These are phyloP conservation scores for Takifugu ocellatus DNA, from an alignment of 2,797 vertebrate species.

Conservation along the genomic window DNA sequence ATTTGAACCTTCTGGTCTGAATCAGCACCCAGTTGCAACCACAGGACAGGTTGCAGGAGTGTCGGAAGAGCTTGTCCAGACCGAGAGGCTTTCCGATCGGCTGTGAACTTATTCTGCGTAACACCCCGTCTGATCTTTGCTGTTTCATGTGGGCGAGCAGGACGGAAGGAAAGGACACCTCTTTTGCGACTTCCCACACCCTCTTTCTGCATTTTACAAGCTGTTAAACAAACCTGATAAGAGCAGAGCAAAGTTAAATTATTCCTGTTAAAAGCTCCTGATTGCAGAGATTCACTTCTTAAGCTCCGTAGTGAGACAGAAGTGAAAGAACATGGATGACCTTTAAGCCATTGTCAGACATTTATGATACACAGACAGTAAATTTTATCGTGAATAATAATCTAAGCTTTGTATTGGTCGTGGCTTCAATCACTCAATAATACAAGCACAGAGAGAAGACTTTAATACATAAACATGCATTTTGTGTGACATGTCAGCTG, in stretches of 20 bases:
- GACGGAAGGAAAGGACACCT: slow-evolving; percentile 65
- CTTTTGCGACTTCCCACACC: slow-evolving; percentile 60
- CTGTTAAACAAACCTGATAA: slow-evolving; percentile 48
- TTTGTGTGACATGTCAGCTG: too few relatives aligned
- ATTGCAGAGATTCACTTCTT: too few relatives aligned
- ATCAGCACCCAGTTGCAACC: slow-evolving; percentile 57
- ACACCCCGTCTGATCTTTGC: slow-evolving; percentile 64
- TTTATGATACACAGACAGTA: too few relatives aligned
- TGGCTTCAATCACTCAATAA: too few relatives aligned
- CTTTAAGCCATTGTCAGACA: too few relatives aligned
- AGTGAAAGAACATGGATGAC: too few relatives aligned
- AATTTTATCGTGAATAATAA: too few relatives aligned
- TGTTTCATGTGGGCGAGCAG: slow-evolving; percentile 46
- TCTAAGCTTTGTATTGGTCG: too few relatives aligned
- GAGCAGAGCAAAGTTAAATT: slow-evolving; percentile 1
- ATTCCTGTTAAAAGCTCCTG: not conserved
- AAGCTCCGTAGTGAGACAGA: too few relatives aligned
- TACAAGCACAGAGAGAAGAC: too few relatives aligned
- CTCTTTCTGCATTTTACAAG: slow-evolving; percentile 58
- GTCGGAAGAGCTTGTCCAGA: slow-evolving; percentile 65
- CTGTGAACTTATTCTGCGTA: slow-evolving; percentile 64
- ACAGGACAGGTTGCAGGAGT: slow-evolving; percentile 60
- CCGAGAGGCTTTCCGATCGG: slow-evolving; percentile 58
- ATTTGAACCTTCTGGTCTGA: slow-evolving; percentile 54
- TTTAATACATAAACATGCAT: too few relatives aligned